Conservation (phyloP, 2,888 invertebrate genomes). For the Drosophila atroscutellata region DNA sequence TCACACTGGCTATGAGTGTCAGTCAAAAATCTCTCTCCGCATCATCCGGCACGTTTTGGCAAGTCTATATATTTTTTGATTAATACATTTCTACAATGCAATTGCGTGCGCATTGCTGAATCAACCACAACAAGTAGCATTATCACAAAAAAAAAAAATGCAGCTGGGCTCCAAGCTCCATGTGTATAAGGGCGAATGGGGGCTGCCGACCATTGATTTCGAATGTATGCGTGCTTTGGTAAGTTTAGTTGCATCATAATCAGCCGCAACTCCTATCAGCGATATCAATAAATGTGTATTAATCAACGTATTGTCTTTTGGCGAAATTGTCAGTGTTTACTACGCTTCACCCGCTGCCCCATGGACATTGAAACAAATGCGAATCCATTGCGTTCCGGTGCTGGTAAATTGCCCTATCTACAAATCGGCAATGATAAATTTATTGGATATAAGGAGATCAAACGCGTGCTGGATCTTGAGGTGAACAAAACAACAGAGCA, state of each 20-base stretch:
- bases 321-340: conserved; percentile 86
- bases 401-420: conserved; percentile 90
- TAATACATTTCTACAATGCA: conserved; percentile 42
- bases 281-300: conserved; percentile 50
- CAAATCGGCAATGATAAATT: conserved; percentile 86
- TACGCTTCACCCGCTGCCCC: conserved; percentile 92
- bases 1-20: conserved; percentile 31
- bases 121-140: conserved; percentile 6
- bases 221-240: conserved; percentile 93
- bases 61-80: conserved; percentile 47
- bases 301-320: conserved; percentile 29
- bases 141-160: conserved; percentile 63
- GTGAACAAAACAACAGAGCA: conserved; percentile 82
- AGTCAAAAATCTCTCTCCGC: conserved; percentile 35
- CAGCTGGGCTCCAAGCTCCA: conserved; percentile 86
- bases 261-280: conserved; percentile 41
- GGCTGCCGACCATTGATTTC: conserved; percentile 93
- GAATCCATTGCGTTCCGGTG: conserved; percentile 91
- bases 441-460: conserved; percentile 89
- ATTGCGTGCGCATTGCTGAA: conserved; percentile 25
- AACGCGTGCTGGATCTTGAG: conserved; percentile 89
- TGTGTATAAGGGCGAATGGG: conserved; percentile 95
- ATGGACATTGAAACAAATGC: conserved; percentile 88
- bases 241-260: conserved; percentile 84
- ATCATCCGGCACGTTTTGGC: conserved; percentile 47